Base-by-base conservation (phyloP, 2,797 vertebrate species). In the Valencia hispanica region DNA sequence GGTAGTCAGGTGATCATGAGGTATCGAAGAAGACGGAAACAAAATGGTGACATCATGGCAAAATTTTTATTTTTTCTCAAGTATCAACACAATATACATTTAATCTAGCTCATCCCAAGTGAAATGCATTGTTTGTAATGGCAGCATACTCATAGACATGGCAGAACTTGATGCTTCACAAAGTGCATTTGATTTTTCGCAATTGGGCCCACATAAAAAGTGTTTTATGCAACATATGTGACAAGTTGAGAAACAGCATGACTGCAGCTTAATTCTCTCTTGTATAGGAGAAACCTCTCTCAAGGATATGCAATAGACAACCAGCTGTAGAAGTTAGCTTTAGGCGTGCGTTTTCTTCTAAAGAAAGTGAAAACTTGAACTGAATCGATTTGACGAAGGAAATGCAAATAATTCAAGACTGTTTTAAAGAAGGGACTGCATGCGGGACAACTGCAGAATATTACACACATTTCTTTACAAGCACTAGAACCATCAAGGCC, bases 391-490 rank as follows among this genome's bases (percentile, higher is more conserved):
- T 53, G 51, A n/a, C 25, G 30, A 72, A 8, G 5, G 6, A 9
- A 55, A 7, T 30, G 25, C 43, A 47, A 43, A 20, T 12, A 12
- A 14, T 70, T 32, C 10, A 70, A n/a, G 41, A 72, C 8, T n/a
- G 17, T 27, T 39, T 74, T 74, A 32, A 74, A 22, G 11, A 34
- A 32, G 20, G 15, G n/a, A 25, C 22, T 34, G 8, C 36, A 47
- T 45, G 1, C 14, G 84, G 75, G 79, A 65, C 22, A 73, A 59
- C 7, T 6, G 53, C 61, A 78, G 63, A 69, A 43, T 63, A 57
- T 47, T 70, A 74, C 51, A 79, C 57, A 75, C 78, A 77, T 79
- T 84, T 68, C 68, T 81, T 65, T 72, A 70, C 82, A 57, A 34
- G 71, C 11, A 36, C 27, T 39, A 68, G 69, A 80, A 70, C 71